Conservation (phyloP, 2,113 vertebrate species). For the Vicugna pacos region DNA sequence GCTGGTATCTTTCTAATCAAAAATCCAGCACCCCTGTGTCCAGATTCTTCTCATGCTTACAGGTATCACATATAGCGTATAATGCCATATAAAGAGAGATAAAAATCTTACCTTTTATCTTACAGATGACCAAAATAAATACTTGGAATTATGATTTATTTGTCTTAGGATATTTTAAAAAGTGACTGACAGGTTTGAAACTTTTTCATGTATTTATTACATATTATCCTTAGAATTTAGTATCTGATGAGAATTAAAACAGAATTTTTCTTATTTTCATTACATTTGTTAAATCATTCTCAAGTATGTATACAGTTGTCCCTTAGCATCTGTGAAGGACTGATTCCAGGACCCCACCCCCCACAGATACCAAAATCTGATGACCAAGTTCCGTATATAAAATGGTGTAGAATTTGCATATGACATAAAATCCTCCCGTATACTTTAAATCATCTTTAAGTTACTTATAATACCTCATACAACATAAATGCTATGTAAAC, state of each 20-base stretch:
- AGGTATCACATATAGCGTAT: background rate
- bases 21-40: background rate
- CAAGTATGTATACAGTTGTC: background rate
- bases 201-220: background rate
- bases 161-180: slow-evolving; percentile 13
- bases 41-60: background rate
- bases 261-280: background rate
- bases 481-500: background rate
- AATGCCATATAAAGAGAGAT: background rate
- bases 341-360: background rate
- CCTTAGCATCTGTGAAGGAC: background rate
- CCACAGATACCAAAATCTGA: background rate
- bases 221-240: slow-evolving; percentile 27
- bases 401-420: background rate
- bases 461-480: background rate
- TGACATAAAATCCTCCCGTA: background rate
- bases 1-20: background rate
- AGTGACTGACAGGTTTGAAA: slow-evolving; percentile 11
- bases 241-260: background rate
- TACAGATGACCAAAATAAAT: background rate
- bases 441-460: background rate
- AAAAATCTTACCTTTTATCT: background rate
- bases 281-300: slow-evolving; percentile 41
- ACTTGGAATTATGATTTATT: background rate
- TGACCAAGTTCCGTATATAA: background rate